Percentiles rank a stretch among this genome's conserved stretches.
Conservation (phyloP, 1,140 invertebrate species). For the Oreohelix idahoensis region DNA sequence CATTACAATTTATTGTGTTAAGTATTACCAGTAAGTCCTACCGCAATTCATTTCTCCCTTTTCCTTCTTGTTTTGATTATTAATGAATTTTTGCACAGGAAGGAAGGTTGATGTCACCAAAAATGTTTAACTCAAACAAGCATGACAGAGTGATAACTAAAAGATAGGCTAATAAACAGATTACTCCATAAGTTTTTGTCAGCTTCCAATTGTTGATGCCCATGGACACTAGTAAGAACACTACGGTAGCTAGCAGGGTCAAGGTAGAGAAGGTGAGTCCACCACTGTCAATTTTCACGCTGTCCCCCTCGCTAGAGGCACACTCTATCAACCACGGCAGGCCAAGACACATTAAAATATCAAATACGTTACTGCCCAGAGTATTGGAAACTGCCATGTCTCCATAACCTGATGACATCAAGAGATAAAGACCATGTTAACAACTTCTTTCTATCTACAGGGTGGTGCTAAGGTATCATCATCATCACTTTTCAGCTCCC, state of each 20-base stretch:
- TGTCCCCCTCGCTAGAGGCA: slow-evolving; percentile 46
- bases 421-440: no score
- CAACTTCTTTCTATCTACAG: no score
- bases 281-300: slow-evolving; percentile 57
- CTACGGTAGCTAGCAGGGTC: slow-evolving; percentile 66
- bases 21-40: no score
- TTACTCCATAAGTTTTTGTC: slow-evolving; percentile 56
- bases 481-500: no score
- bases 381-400: slow-evolving; percentile 99
- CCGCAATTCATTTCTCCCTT: no score
- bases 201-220: slow-evolving; percentile 64
- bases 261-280: slow-evolving; percentile 66
- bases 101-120: slow-evolving; percentile 66
- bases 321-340: slow-evolving; percentile 83
- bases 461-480: no score
- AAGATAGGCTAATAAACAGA: slow-evolving; percentile 61
- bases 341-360: slow-evolving; percentile 96
- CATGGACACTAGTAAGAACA: slow-evolving; percentile 61
- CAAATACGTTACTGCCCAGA: slow-evolving; percentile 98
- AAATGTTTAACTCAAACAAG: slow-evolving; percentile 70
- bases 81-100: slow-evolving; percentile 51
- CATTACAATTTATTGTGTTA: no score
- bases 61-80: no score
- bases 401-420: slow-evolving; percentile 74
- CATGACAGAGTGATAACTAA: slow-evolving; percentile 63